phyloP scores from a whole-genome alignment of 1,140 invertebrate species.

The Magallana angulata region DNA sequence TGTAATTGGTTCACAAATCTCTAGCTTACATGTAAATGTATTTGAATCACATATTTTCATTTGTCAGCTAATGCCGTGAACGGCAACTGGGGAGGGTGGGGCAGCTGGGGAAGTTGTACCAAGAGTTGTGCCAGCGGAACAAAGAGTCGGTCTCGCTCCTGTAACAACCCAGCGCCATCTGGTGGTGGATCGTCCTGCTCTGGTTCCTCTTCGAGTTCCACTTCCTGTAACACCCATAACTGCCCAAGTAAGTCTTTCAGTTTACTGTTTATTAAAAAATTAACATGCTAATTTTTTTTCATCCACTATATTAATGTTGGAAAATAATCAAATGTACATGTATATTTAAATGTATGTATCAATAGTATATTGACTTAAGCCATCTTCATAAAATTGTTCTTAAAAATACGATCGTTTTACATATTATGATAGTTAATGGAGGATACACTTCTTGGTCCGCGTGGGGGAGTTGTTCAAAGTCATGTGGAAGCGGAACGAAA shows the following conservation, averaged over 20 bases:
- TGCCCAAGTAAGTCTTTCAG: constrained; percentile 34
- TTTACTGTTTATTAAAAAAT: too few relatives aligned
- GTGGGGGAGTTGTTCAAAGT: constrained; percentile 84
- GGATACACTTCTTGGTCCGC: constrained; percentile 84
- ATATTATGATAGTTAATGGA: constrained; percentile 79
- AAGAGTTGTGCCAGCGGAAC: constrained; percentile 63
- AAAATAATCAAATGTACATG: neutral
- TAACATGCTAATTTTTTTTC: neutral
- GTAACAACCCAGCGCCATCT: constrained; percentile 61
- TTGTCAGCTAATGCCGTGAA: neutral
- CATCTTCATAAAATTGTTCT: neutral
- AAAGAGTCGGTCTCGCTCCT: constrained; percentile 56
- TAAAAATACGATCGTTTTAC: neutral
- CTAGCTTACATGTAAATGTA: too few relatives aligned
- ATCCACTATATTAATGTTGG: neutral
- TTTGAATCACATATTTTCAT: too few relatives aligned
- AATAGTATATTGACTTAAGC: neutral
- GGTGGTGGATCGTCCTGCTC: constrained; percentile 65
- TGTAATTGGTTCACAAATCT: too few relatives aligned
- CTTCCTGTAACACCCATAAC: constrained; percentile 32
- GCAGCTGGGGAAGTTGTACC: constrained; percentile 63
- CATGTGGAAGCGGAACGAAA: constrained; percentile 83
- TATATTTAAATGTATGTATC: neutral
- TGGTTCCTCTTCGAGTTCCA: constrained; percentile 39
- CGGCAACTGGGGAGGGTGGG: constrained; percentile 70